Conservation (phyloP, 2,888 invertebrate species). For the Andrena trimmerana region DNA sequence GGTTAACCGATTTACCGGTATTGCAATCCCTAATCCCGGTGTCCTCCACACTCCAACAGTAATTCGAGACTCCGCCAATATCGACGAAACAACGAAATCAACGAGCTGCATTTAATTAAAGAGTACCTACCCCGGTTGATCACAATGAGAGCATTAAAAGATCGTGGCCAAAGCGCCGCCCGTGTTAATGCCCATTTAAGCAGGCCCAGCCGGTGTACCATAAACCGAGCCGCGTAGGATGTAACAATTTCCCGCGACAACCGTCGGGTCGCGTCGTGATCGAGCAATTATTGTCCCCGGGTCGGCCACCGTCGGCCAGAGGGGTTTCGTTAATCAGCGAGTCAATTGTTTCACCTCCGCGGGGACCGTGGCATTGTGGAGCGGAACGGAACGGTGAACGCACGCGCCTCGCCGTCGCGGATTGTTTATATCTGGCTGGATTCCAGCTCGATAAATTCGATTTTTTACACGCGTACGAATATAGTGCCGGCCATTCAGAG, state of each 20-base stretch:
- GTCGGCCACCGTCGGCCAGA: slow-evolving; percentile 8
- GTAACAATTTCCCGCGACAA: slow-evolving; percentile 64
- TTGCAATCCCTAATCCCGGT: too few relatives aligned
- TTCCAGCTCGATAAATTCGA: slow-evolving; percentile 75
- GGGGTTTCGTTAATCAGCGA: slow-evolving; percentile 63
- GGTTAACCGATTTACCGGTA: too few relatives aligned
- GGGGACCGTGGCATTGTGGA: slow-evolving; percentile 5
- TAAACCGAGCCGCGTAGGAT: slow-evolving; percentile 41
- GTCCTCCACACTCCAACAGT: too few relatives aligned
- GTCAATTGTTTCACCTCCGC: slow-evolving; percentile 65
- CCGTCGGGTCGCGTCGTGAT: slow-evolving; percentile 44
- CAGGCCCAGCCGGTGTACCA: slow-evolving; percentile 4
- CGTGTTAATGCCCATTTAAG: slow-evolving; percentile 65
- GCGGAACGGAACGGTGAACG: slow-evolving; percentile 38
- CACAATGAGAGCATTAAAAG: slow-evolving; percentile 62
- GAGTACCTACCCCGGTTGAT: slow-evolving; percentile 13
- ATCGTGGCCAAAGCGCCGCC: slow-evolving; percentile 31
- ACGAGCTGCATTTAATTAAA: slow-evolving; percentile 32
- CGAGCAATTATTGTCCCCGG: slow-evolving; percentile 63
- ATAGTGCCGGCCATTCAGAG: slow-evolving; percentile 77
- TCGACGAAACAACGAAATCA: too few relatives aligned
- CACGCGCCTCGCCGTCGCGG: slow-evolving; percentile 44
- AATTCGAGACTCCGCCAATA: too few relatives aligned
- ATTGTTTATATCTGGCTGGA: slow-evolving; percentile 75
- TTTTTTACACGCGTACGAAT: slow-evolving; percentile 75